These are phyloP conservation scores for Taenioides sp. DNA, from an alignment of 2,797 vertebrate genomes.

Conservation along the genomic window DNA sequence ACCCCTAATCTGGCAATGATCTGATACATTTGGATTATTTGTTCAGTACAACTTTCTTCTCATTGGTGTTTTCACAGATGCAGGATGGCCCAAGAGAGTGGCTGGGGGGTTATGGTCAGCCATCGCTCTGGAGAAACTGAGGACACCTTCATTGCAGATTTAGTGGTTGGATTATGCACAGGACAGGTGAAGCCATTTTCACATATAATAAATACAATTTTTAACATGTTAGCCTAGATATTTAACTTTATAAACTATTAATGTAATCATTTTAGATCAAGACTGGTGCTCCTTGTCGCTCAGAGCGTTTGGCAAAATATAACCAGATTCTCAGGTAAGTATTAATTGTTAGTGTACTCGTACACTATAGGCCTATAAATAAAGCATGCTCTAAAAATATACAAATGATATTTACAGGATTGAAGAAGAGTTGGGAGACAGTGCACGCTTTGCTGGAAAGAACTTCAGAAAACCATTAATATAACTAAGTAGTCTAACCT, in stretches of 20 bases:
- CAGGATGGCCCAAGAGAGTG: slow-evolving; percentile 91
- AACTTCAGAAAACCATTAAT: slow-evolving; percentile 91
- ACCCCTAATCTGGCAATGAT: not conserved
- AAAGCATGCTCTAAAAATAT: not conserved
- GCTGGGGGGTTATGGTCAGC: slow-evolving; percentile 98
- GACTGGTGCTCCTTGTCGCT: slow-evolving; percentile 94
- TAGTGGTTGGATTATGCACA: slow-evolving; percentile 94
- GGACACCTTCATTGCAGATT: slow-evolving; percentile 95
- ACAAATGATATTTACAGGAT: slow-evolving; percentile 77
- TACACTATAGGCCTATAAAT: not conserved
- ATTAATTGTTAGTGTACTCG: not conserved
- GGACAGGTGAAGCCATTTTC: slow-evolving; percentile 84
- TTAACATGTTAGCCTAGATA: not conserved
- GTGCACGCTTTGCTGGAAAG: slow-evolving; percentile 88
- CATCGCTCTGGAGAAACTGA: slow-evolving; percentile 97
- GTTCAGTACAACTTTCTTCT: not conserved
- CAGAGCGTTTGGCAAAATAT: slow-evolving; percentile 96
- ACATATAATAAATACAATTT: not conserved
- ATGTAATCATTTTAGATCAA: slow-evolving; percentile 84
- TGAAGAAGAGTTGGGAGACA: slow-evolving; percentile 92
- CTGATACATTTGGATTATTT: not conserved
- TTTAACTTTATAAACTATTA: not conserved
- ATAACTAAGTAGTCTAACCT: slow-evolving; percentile 30
- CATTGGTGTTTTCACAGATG: slow-evolving; percentile 75
- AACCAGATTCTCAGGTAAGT: slow-evolving; percentile 93